A percentile compares a stretch with the other conserved stretches of the same genome.
These are phyloP conservation scores for Gonioctena quinquepunctata DNA, from an alignment of 1,140 invertebrate genomes.

Conservation along the genomic window DNA sequence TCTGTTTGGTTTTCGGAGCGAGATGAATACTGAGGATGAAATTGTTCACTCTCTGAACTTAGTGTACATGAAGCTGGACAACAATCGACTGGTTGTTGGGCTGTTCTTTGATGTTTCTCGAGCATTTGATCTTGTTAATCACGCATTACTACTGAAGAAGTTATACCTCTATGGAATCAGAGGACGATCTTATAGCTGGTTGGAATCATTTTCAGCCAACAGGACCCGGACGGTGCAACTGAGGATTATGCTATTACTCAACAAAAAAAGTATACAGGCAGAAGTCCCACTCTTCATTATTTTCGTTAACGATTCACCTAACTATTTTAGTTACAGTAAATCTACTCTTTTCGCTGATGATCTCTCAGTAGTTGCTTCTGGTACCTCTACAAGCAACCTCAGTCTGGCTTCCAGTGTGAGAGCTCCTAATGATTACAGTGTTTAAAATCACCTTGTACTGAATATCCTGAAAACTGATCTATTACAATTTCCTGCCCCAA, in stretches of 20 bases:
- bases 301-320: background rate
- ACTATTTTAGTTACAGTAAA: too few relatives aligned
- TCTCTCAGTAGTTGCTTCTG: too few relatives aligned
- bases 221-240: too few relatives aligned
- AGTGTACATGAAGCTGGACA: background rate
- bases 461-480: too few relatives aligned
- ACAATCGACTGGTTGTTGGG: background rate
- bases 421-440: too few relatives aligned
- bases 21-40: background rate
- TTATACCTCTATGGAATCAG: too few relatives aligned
- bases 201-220: background rate
- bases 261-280: background rate
- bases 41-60: background rate
- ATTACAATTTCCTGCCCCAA: too few relatives aligned
- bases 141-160: background rate
- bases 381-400: background rate
- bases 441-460: too few relatives aligned
- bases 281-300: background rate
- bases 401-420: background rate
- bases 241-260: background rate
- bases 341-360: too few relatives aligned
- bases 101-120: background rate
- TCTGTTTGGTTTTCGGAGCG: background rate
- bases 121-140: background rate
- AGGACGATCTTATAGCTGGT: background rate